These are phyloP conservation scores for Magallana nippona DNA, from an alignment of 2,888 invertebrate species.

Conservation along the genomic window DNA sequence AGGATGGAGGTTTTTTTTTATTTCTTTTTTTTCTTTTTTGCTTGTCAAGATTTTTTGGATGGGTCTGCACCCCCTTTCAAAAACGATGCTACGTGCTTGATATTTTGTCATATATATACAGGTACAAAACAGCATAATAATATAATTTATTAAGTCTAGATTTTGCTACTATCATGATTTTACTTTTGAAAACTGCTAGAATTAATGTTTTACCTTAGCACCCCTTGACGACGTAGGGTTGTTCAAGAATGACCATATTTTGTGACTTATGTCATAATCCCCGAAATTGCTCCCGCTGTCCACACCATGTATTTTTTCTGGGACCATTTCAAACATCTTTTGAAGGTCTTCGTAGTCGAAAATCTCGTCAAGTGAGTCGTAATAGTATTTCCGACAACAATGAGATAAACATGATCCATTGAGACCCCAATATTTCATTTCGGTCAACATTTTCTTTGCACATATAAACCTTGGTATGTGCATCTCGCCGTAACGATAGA, in stretches of 20 bases:
- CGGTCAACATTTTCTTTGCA: conserved; percentile 55
- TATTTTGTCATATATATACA: too few relatives aligned
- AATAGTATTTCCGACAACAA: conserved; percentile 64
- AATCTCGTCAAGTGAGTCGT: conserved; percentile 59
- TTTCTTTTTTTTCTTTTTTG: too few relatives aligned
- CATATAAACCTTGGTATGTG: conserved; percentile 65
- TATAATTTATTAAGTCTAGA: too few relatives aligned
- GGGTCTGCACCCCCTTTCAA: too few relatives aligned
- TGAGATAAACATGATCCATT: conserved; percentile 55
- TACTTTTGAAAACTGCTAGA: neutral
- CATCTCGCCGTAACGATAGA: conserved; percentile 62
- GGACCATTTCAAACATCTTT: conserved; percentile 54
- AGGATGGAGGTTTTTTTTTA: too few relatives aligned
- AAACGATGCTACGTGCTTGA: too few relatives aligned
- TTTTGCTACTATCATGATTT: too few relatives aligned
- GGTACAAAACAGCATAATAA: too few relatives aligned
- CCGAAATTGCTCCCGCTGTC: conserved; percentile 31
- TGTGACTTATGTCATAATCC: conserved; percentile 29
- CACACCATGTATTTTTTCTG: conserved; percentile 31
- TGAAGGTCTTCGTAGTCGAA: conserved; percentile 56
- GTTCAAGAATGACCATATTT: conserved; percentile 62
- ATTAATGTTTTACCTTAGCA: conserved; percentile 58
- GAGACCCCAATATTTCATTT: conserved; percentile 66
- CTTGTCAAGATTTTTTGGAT: too few relatives aligned
- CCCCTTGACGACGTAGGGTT: conserved; percentile 57